These are phyloP conservation scores for Dryadula phaetusa DNA, from an alignment of 2,888 invertebrate genomes.

Conservation along the genomic window DNA sequence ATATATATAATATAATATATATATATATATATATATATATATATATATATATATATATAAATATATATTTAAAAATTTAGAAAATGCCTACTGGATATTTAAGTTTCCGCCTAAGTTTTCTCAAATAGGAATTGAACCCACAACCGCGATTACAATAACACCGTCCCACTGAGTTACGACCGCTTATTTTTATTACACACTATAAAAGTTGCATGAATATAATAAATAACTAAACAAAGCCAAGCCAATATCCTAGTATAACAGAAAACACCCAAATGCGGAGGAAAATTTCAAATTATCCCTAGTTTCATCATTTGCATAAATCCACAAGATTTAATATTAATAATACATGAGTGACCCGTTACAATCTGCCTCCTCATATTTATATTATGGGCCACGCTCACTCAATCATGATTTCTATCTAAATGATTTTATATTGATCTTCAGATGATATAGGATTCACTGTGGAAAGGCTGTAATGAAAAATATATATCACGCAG, in stretches of 20 bases:
- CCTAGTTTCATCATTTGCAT: neutral
- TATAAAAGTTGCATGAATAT: too few relatives aligned
- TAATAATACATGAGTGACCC: constrained; percentile 13
- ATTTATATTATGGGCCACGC: neutral
- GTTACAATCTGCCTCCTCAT: neutral
- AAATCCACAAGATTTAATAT: constrained; percentile 9
- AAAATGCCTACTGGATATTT: too few relatives aligned
- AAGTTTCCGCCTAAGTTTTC: too few relatives aligned
- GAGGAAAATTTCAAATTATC: neutral
- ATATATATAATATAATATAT: too few relatives aligned
- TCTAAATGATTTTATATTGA: constrained; percentile 9
- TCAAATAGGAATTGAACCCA: too few relatives aligned
- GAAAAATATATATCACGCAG: constrained; percentile 17
- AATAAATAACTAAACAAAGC: too few relatives aligned
- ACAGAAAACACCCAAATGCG: neutral
- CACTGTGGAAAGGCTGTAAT: constrained; percentile 1
- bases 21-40: too few relatives aligned
- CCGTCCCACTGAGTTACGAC: too few relatives aligned
- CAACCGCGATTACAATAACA: too few relatives aligned
- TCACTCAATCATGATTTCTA: constrained; percentile 4
- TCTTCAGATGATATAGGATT: neutral
- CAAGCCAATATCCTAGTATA: neutral
- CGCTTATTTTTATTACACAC: too few relatives aligned
- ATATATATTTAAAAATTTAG: too few relatives aligned
- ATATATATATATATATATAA: too few relatives aligned